phyloP scores from a whole-genome alignment of 2,888 invertebrate genomes.

The Lumbricus terrestris region DNA sequence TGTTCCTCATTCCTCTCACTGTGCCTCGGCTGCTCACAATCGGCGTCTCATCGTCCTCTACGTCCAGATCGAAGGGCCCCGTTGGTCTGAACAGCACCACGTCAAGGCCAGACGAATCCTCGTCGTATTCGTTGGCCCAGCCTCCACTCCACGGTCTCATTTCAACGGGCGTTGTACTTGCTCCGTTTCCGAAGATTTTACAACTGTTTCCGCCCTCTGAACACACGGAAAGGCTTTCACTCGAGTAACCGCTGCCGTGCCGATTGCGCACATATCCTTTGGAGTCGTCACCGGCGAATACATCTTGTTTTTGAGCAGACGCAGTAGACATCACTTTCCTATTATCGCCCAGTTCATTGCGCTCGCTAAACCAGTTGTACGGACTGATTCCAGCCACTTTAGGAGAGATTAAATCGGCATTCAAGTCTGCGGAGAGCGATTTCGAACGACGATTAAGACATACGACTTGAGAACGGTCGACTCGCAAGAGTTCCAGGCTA shows the following conservation, averaged over 20 bases:
- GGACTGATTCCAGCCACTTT: background rate
- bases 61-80: background rate
- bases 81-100: background rate
- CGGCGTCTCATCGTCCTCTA: slow-evolving; percentile 44
- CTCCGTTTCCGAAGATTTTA: background rate
- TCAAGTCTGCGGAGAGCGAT: background rate
- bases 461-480: background rate
- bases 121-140: background rate
- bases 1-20: slow-evolving; percentile 88
- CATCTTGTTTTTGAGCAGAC: background rate
- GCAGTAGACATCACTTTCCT: background rate
- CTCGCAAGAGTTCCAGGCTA: background rate
- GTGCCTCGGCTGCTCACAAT: slow-evolving; percentile 89
- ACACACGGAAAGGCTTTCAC: background rate
- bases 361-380: background rate
- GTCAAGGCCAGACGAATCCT: background rate
- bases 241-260: background rate
- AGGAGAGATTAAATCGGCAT: background rate
- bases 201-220: background rate
- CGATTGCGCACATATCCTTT: background rate
- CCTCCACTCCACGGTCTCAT: background rate
- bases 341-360: background rate
- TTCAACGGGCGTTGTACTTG: background rate
- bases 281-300: background rate
- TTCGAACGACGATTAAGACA: background rate